Conservation (phyloP, 2,797 vertebrate species). For the Telmatherina bonti region DNA sequence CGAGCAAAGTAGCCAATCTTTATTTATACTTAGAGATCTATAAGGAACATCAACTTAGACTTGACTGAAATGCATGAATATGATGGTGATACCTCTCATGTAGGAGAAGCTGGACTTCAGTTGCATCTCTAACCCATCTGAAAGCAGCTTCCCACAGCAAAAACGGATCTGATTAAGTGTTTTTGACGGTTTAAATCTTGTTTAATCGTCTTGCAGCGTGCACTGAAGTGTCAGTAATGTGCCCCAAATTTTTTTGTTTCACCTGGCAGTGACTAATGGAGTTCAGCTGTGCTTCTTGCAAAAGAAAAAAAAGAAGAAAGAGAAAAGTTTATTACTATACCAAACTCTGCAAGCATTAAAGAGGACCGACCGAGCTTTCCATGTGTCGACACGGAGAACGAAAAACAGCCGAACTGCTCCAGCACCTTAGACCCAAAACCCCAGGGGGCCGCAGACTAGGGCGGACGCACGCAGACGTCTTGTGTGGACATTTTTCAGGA, state of each 20-base stretch:
- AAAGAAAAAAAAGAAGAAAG: neutral
- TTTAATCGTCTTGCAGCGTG: slow-evolving; percentile 41
- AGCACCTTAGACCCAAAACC: slow-evolving; percentile 38
- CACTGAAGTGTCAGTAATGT: slow-evolving; percentile 21
- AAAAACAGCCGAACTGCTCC: slow-evolving; percentile 59
- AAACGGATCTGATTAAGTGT: slow-evolving; percentile 38
- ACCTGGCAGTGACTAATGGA: slow-evolving; percentile 64
- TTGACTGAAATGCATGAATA: slow-evolving; percentile 40
- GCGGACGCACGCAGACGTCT: slow-evolving; percentile 15
- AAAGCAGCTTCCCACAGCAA: slow-evolving; percentile 26
- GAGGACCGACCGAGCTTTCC: slow-evolving; percentile 53
- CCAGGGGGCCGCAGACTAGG: slow-evolving; percentile 5
- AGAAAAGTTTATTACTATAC: slow-evolving; percentile 33
- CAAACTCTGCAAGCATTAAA: slow-evolving; percentile 35
- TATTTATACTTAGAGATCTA: slow-evolving; percentile 43
- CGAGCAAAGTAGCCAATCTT: slow-evolving; percentile 46
- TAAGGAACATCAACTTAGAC: slow-evolving; percentile 51
- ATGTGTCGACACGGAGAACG: slow-evolving; percentile 34
- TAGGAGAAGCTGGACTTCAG: neutral
- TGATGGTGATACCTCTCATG: neutral
- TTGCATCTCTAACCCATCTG: slow-evolving; percentile 26
- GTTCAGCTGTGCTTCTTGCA: slow-evolving; percentile 46
- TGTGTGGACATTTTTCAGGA: slow-evolving; percentile 25
- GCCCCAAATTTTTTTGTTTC: slow-evolving; percentile 39
- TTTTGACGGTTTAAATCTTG: slow-evolving; percentile 33